A percentile compares a stretch with the other conserved stretches of the same genome.
Conservation (phyloP, 64 coral and sea anemone species). For the Trachythela sp. region DNA sequence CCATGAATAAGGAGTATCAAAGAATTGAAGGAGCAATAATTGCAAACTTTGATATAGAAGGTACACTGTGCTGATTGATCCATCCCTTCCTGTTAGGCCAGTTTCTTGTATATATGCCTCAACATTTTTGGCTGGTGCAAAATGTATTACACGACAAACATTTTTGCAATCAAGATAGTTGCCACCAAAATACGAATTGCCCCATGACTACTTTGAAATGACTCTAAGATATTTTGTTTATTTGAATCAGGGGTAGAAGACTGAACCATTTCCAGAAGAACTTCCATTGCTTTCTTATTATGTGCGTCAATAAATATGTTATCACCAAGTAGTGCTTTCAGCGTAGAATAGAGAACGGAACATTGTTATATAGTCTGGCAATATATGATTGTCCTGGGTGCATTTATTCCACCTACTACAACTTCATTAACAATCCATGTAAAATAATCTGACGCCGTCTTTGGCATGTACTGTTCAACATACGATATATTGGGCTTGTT, state of each 20-base stretch:
- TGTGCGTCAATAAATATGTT: background rate
- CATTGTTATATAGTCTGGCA: conserved; percentile 27
- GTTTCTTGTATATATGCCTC: conserved; percentile 61
- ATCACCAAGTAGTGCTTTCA: background rate
- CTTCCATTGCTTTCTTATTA: background rate
- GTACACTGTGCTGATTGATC: conserved; percentile 23
- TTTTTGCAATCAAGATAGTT: conserved; percentile 69
- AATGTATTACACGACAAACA: conserved; percentile 50
- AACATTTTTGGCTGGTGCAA: conserved; percentile 61
- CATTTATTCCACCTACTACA: background rate
- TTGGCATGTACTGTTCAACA: background rate
- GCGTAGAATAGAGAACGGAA: background rate
- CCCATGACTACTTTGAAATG: conserved; percentile 49
- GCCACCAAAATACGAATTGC: conserved; percentile 46
- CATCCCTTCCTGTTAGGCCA: conserved; percentile 60
- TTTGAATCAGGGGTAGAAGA: conserved; percentile 57
- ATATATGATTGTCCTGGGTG: conserved; percentile 33
- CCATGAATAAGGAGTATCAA: background rate
- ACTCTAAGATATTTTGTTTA: conserved; percentile 50
- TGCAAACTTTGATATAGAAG: conserved; percentile 49
- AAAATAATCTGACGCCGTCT: background rate
- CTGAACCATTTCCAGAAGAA: conserved; percentile 63
- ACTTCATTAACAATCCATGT: background rate
- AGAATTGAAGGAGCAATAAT: conserved; percentile 20
- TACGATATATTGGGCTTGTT: conserved; percentile 30